Evolutionary conservation across 2,797 vertebrate species (phyloP).

Genomic region (Semotilus atromaculatus): DNA sequence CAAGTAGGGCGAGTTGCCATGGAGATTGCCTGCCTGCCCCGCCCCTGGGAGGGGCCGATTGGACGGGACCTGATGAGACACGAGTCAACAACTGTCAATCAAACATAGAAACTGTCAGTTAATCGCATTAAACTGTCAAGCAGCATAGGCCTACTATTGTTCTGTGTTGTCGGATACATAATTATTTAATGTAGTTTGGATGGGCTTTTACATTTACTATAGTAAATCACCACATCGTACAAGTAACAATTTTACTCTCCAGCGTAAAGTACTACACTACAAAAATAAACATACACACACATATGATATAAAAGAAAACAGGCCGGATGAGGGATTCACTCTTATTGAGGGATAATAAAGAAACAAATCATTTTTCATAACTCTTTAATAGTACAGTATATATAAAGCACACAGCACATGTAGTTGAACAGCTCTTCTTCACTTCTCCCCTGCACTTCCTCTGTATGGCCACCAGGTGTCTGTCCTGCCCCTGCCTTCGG

Average conservation of each 20-base stretch:
- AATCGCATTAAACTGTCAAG: slow-evolving; percentile 19
- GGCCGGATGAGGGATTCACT: background rate
- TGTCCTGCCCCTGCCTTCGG: slow-evolving; percentile 46
- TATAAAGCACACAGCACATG: slow-evolving; percentile 4
- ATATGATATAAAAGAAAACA: background rate
- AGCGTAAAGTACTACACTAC: background rate
- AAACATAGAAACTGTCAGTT: slow-evolving; percentile 44
- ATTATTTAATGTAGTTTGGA: background rate
- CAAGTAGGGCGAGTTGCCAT: slow-evolving; percentile 63
- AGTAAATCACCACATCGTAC: background rate
- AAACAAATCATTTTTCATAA: background rate
- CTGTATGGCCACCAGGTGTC: slow-evolving; percentile 59
- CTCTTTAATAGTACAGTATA: background rate
- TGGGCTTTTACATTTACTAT: background rate
- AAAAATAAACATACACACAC: background rate
- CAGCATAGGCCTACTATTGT: slow-evolving; percentile 18
- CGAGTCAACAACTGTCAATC: slow-evolving; percentile 59
- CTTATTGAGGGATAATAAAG: background rate
- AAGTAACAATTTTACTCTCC: background rate
- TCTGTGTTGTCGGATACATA: background rate
- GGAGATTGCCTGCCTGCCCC: slow-evolving; percentile 57
- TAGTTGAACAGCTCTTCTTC: background rate
- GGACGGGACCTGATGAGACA: slow-evolving; percentile 66
- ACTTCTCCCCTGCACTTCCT: slow-evolving; percentile 28
- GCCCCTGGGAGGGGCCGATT: slow-evolving; percentile 59